These are phyloP conservation scores for Tenebrio molitor DNA, from an alignment of 1,140 invertebrate species.

Conservation along the genomic window DNA sequence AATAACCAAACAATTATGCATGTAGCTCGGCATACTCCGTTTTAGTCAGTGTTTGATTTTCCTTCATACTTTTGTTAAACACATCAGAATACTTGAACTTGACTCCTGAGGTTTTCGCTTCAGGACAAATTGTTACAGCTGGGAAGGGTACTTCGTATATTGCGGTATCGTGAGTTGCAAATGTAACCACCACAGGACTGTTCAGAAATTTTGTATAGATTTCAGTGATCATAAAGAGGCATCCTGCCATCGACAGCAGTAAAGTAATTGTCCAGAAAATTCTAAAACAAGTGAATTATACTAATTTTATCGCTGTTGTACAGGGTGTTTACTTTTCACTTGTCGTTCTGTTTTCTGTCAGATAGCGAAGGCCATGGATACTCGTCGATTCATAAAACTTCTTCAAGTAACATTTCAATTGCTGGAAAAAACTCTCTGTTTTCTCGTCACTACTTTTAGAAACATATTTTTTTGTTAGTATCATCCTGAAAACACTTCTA, in stretches of 20 bases:
- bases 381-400: slow-evolving; percentile 67
- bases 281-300: no score
- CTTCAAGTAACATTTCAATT: slow-evolving; percentile 54
- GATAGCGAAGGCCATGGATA: slow-evolving; percentile 69
- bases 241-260: slow-evolving; percentile 11
- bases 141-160: slow-evolving; percentile 70
- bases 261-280: slow-evolving; percentile 52
- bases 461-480: no score
- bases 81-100: slow-evolving; percentile 51
- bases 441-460: no score
- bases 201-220: slow-evolving; percentile 69
- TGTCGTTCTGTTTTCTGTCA: slow-evolving; percentile 60
- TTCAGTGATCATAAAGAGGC: slow-evolving; percentile 52
- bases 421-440: neutral
- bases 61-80: slow-evolving; percentile 7
- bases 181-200: slow-evolving; percentile 70
- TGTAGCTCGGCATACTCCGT: slow-evolving; percentile 33
- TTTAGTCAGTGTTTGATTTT: slow-evolving; percentile 14
- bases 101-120: slow-evolving; percentile 58
- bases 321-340: slow-evolving; percentile 58
- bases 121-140: slow-evolving; percentile 69
- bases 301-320: no score
- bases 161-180: slow-evolving; percentile 67
- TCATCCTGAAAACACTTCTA: no score
- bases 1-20: neutral